These are phyloP conservation scores for Drosophila sp. DNA, from an alignment of 1,140 invertebrate genomes.

Conservation along the genomic window DNA sequence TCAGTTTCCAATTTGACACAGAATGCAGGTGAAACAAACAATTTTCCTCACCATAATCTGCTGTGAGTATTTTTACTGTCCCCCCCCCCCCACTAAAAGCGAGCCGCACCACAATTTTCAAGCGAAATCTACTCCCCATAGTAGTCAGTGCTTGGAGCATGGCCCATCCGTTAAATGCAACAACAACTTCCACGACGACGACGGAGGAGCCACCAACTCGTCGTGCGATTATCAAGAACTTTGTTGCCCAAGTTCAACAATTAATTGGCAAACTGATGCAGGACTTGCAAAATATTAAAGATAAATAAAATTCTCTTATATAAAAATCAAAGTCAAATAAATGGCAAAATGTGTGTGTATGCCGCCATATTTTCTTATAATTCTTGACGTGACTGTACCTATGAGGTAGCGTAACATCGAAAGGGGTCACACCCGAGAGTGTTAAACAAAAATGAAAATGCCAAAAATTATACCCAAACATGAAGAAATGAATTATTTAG, in stretches of 20 bases:
- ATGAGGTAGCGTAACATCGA: neutral
- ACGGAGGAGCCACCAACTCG: neutral
- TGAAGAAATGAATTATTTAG: neutral
- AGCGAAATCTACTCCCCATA: neutral
- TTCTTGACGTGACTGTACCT: constrained; percentile 32
- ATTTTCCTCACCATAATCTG: neutral
- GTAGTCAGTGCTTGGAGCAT: neutral
- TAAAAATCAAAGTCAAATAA: constrained; percentile 2
- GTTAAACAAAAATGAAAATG: constrained; percentile 48
- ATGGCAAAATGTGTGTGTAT: neutral
- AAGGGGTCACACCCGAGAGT: constrained; percentile 20
- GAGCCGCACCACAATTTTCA: neutral
- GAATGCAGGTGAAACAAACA: constrained; percentile 1
- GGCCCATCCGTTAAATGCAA: neutral
- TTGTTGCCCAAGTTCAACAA: constrained; percentile 41
- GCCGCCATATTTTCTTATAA: neutral
- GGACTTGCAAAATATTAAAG: constrained; percentile 19
- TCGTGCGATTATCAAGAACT: constrained; percentile 37
- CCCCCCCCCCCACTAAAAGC: too few relatives aligned
- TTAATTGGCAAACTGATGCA: constrained; percentile 45
- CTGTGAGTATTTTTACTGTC: neutral
- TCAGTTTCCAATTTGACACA: neutral
- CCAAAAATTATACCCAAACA: constrained; percentile 63
- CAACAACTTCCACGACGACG: neutral
- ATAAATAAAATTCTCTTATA: constrained; percentile 3